Percentiles rank a stretch among this genome's conserved stretches.
Conservation (phyloP, 1,140 invertebrate genomes). For the Heliconius congener region DNA sequence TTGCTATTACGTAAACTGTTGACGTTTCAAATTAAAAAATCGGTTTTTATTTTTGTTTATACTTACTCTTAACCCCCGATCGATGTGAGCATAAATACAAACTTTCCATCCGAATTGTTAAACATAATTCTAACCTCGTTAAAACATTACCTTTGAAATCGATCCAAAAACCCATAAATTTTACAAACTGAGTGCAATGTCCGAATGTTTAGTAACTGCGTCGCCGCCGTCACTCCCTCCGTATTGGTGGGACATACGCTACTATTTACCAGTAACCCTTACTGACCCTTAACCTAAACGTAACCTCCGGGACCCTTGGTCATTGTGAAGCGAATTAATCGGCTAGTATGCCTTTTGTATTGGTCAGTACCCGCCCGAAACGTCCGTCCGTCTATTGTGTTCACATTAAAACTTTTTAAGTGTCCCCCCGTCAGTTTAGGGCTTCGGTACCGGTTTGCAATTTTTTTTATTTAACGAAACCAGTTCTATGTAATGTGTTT, state of each 20-base stretch:
- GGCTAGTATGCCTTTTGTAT: constrained; percentile 65
- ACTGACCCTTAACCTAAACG: constrained; percentile 78
- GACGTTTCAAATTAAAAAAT: too few species aligned
- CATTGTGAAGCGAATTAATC: constrained; percentile 77
- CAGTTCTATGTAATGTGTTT: constrained; percentile 41
- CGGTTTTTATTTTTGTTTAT: too few species aligned
- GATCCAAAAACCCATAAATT: constrained; percentile 62
- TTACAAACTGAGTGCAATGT: constrained; percentile 45
- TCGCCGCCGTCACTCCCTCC: constrained; percentile 64
- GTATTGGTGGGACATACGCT: constrained; percentile 56
- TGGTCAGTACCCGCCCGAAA: constrained; percentile 64
- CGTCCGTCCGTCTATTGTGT: constrained; percentile 57
- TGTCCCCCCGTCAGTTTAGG: constrained; percentile 58
- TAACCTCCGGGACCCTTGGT: constrained; percentile 71
- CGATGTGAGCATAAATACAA: not conserved
- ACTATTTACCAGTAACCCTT: constrained; percentile 74
- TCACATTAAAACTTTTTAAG: constrained; percentile 73
- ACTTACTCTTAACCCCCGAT: too few species aligned
- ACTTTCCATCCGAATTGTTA: not conserved
- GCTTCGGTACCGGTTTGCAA: constrained; percentile 66
- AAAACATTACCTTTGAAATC: not conserved
- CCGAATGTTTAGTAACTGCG: constrained; percentile 67
- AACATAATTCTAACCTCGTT: not conserved
- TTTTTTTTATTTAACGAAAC: constrained; percentile 52
- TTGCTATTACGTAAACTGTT: too few species aligned